phyloP scores from a whole-genome alignment of 2,888 invertebrate species.

The Nasonia oneida region DNA sequence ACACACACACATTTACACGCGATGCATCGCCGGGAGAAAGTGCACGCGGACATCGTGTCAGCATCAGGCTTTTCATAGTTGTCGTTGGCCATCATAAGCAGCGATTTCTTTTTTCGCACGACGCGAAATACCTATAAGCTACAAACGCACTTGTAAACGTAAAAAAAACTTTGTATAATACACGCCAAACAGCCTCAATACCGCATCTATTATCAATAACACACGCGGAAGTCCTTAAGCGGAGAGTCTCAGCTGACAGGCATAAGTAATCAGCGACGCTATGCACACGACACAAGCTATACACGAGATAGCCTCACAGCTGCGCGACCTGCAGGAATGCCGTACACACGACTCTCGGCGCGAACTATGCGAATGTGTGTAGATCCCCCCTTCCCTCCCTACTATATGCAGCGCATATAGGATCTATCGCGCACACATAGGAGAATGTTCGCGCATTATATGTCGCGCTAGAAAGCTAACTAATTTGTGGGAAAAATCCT shows the following conservation, averaged over 20 bases:
- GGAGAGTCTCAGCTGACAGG: conserved; percentile 8
- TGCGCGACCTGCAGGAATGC: conserved; percentile 21
- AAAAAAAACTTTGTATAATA: background rate
- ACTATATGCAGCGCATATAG: background rate
- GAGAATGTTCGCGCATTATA: conserved; percentile 17
- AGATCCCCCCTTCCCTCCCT: background rate
- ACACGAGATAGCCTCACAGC: background rate
- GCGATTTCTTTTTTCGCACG: background rate
- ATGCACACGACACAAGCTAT: background rate
- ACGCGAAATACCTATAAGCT: no score
- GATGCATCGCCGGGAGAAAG: background rate
- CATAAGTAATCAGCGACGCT: background rate
- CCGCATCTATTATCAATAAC: background rate
- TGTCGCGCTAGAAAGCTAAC: conserved; percentile 23
- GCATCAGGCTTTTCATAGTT: background rate
- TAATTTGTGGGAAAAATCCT: background rate
- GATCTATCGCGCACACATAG: conserved; percentile 3
- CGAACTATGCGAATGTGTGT: conserved; percentile 1
- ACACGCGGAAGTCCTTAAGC: conserved; percentile 9
- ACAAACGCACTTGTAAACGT: no score
- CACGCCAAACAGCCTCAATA: background rate
- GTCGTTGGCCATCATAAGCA: background rate
- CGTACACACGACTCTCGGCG: background rate
- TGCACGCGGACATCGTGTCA: conserved; percentile 7
- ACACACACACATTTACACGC: background rate